Percentiles rank a stretch among this genome's conserved stretches.
Conservation (phyloP, 2,113 vertebrate genomes). For the Gymnogyps californianus region DNA sequence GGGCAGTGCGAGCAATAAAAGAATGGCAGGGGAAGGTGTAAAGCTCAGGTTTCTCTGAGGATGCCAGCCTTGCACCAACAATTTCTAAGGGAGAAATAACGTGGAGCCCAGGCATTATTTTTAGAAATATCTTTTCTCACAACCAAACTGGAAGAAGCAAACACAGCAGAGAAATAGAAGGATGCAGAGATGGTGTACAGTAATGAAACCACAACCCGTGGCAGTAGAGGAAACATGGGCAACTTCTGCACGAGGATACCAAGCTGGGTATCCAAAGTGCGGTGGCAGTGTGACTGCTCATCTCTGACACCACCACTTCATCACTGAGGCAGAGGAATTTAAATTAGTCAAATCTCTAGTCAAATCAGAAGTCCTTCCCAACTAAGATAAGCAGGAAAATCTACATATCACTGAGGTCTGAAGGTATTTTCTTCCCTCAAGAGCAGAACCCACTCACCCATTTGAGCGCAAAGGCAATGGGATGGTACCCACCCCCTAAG, state of each 20-base stretch:
- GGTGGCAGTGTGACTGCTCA: fast-evolving
- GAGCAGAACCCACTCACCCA: neutral
- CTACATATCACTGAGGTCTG: neutral
- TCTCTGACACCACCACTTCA: neutral
- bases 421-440: neutral
- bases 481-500: neutral
- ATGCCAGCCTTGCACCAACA: neutral
- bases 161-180: neutral
- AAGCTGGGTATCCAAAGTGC: fast-evolving
- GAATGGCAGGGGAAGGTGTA: neutral
- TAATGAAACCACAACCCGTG: neutral
- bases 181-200: neutral
- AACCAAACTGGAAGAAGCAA: neutral
- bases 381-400: neutral
- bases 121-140: neutral
- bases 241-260: neutral
- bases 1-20: neutral
- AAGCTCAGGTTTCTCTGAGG: neutral
- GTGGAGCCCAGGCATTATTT: neutral
- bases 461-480: fast-evolving
- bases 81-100: neutral
- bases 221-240: neutral
- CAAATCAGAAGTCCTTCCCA: neutral
- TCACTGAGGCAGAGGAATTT: neutral
- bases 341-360: neutral